These are phyloP conservation scores for Ardeotis arabs DNA, from an alignment of 2,113 vertebrate genomes.

Conservation along the genomic window DNA sequence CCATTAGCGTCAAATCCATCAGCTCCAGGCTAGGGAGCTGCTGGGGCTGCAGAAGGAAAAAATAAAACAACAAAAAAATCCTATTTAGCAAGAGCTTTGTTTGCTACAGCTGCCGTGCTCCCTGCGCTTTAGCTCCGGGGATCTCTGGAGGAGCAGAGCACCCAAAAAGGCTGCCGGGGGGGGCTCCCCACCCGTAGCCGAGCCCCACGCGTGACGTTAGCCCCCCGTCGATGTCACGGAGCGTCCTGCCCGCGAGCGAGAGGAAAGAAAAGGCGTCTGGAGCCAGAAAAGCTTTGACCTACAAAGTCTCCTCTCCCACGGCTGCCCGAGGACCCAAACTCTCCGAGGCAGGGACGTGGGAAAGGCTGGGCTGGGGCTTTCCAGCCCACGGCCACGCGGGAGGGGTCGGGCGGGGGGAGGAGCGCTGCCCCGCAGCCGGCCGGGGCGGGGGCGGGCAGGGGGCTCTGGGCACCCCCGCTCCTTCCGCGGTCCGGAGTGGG, in stretches of 20 bases:
- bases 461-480: too few relatives aligned
- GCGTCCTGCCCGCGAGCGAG: background rate
- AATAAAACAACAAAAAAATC: background rate
- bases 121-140: background rate
- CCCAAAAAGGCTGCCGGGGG: background rate
- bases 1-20: slow-evolving; percentile 13
- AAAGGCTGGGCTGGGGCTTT: background rate
- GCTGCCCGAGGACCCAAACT: background rate
- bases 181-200: background rate
- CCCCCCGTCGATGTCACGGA: background rate
- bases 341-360: background rate
- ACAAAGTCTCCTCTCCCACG: background rate
- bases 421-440: background rate
- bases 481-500: background rate
- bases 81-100: background rate
- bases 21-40: background rate
- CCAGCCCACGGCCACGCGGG: background rate
- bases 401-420: background rate
- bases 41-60: background rate
- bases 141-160: background rate
- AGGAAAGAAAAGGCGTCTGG: background rate
- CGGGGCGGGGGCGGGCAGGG: background rate
- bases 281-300: background rate
- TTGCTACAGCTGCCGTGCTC: background rate
- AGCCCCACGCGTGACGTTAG: background rate